Conservation (phyloP, 2,113 vertebrate species). For the Hippopotamus amphibius region DNA sequence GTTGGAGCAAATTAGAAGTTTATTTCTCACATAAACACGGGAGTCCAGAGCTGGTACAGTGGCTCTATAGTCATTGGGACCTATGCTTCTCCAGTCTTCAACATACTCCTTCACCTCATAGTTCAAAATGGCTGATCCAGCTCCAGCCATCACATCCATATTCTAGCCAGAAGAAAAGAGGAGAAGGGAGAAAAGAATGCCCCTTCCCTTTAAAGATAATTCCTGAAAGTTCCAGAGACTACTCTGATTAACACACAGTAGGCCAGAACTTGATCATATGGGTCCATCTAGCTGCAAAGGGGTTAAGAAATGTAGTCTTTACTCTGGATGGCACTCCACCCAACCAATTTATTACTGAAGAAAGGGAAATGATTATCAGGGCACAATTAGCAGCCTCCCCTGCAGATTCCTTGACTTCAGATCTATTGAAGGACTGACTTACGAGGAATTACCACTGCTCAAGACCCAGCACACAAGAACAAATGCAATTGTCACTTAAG, state of each 20-base stretch:
- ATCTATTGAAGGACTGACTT: neutral
- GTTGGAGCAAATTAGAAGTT: neutral
- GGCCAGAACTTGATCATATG: neutral
- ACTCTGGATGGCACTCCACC: neutral
- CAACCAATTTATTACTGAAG: neutral
- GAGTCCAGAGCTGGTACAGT: neutral
- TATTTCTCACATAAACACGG: neutral
- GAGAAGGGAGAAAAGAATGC: neutral
- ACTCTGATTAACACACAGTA: neutral
- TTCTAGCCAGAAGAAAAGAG: neutral
- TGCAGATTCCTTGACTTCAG: neutral
- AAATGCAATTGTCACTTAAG: neutral
- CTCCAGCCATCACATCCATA: neutral
- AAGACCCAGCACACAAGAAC: neutral
- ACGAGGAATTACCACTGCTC: neutral
- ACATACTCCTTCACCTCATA: neutral
- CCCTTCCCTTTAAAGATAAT: neutral
- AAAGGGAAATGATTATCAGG: neutral
- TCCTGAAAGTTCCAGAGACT: neutral
- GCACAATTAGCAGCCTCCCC: neutral
- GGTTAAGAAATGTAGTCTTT: neutral
- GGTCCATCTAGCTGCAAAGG: neutral
- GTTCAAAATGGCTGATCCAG: neutral
- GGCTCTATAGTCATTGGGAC: neutral
- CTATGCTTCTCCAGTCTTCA: neutral